These are phyloP conservation scores for Willisornis vidua DNA, from an alignment of 2,113 vertebrate genomes.

Conservation along the genomic window DNA sequence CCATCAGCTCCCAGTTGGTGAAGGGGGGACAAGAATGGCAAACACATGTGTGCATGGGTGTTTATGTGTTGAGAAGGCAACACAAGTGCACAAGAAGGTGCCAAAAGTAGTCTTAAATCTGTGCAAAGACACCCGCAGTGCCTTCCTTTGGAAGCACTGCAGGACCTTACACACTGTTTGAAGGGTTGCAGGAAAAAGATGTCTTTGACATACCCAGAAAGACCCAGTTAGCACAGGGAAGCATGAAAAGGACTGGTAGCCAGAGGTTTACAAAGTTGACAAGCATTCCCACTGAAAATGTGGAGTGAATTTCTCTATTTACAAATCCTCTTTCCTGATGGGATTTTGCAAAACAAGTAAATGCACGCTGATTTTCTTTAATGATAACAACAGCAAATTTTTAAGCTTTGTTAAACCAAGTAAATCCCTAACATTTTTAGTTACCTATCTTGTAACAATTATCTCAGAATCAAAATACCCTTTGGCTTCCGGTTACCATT, in stretches of 20 bases:
- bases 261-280: background rate
- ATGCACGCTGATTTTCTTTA: background rate
- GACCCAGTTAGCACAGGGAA: background rate
- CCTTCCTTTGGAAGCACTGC: background rate
- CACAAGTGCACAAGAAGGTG: background rate
- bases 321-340: background rate
- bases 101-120: background rate
- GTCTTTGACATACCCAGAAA: constrained; percentile 23
- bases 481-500: background rate
- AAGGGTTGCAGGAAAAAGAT: constrained; percentile 20
- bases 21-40: background rate
- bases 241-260: background rate
- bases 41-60: background rate
- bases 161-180: constrained; percentile 6
- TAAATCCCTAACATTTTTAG: background rate
- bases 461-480: background rate
- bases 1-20: background rate
- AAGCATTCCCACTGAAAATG: background rate
- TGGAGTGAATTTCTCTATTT: background rate
- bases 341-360: background rate
- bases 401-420: background rate
- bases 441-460: background rate
- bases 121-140: constrained; percentile 33
- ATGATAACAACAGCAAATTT: background rate
- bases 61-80: background rate